A percentile compares a stretch with the other conserved stretches of the same genome.
These are phyloP conservation scores for Apamea crenata DNA, from an alignment of 2,888 invertebrate species.

Conservation along the genomic window DNA sequence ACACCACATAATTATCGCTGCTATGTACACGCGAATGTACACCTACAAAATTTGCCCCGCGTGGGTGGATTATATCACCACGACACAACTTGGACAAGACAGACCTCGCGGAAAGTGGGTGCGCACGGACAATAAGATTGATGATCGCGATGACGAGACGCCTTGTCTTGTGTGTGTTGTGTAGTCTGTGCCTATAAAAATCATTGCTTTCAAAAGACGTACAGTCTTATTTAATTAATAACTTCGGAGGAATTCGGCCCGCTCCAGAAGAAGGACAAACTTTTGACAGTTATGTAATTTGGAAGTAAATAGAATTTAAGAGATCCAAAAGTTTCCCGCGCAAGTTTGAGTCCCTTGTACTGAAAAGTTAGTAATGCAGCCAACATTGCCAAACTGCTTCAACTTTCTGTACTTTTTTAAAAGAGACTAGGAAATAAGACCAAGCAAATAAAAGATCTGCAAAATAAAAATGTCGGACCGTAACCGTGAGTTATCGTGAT, in stretches of 20 bases:
- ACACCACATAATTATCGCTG: constrained; percentile 45
- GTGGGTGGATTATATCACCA: constrained; percentile 44
- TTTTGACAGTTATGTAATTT: constrained; percentile 49
- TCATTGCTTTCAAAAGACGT: constrained; percentile 6
- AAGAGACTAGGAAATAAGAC: constrained; percentile 2
- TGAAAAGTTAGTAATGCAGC: constrained; percentile 38
- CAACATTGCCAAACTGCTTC: constrained; percentile 17
- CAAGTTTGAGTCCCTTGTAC: constrained; percentile 26
- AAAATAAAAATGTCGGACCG: constrained; percentile 1
- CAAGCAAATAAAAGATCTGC: not conserved
- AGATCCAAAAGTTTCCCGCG: constrained; percentile 18
- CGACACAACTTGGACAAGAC: constrained; percentile 25
- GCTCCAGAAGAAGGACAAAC: constrained; percentile 26
- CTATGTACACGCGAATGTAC: constrained; percentile 32
- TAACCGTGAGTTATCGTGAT: constrained; percentile 10
- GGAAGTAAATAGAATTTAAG: constrained; percentile 42
- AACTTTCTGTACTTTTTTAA: constrained; percentile 8
- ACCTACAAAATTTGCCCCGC: constrained; percentile 35
- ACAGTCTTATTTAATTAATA: constrained; percentile 35
- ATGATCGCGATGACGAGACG: constrained; percentile 36
- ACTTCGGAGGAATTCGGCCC: constrained; percentile 19
- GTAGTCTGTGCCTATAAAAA: constrained; percentile 5
- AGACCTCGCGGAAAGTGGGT: constrained; percentile 23
- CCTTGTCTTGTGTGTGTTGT: not conserved
- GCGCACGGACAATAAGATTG: constrained; percentile 37